phyloP scores from a whole-genome alignment of 2,888 invertebrate genomes.

The Drosophila kambysellisi region DNA sequence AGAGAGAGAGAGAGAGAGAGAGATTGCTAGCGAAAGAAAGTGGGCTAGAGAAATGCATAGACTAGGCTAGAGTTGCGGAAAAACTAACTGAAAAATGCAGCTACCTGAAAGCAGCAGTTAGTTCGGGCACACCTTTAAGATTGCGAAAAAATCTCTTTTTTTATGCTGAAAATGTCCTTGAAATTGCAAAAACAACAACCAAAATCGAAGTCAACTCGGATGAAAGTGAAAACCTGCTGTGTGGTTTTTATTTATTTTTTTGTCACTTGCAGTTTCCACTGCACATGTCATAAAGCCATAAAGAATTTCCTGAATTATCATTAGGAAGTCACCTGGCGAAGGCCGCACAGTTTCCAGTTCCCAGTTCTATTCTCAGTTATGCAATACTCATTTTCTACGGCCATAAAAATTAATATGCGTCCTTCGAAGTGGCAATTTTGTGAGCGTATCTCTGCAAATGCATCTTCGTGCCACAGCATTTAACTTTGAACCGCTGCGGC shows the following conservation, averaged over 20 bases:
- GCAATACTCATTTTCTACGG: slow-evolving; percentile 81
- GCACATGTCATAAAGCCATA: slow-evolving; percentile 65
- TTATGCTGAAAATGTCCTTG: slow-evolving; percentile 74
- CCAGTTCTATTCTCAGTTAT: slow-evolving; percentile 50
- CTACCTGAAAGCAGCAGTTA: slow-evolving; percentile 34
- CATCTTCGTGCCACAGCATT: slow-evolving; percentile 42
- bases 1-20: slow-evolving; percentile 6
- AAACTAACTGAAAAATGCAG: slow-evolving; percentile 32
- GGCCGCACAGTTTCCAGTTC: slow-evolving; percentile 24
- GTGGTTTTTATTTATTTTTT: slow-evolving; percentile 51
- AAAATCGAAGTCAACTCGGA: neutral
- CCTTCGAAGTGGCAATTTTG: slow-evolving; percentile 76
- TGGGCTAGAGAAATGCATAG: slow-evolving; percentile 32
- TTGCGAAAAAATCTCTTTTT: slow-evolving; percentile 56
- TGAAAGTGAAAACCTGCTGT: slow-evolving; percentile 73
- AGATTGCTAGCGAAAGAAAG: slow-evolving; percentile 15
- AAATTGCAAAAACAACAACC: slow-evolving; percentile 67
- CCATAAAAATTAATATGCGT: slow-evolving; percentile 83
- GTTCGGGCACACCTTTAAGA: slow-evolving; percentile 32
- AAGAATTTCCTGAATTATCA: slow-evolving; percentile 57
- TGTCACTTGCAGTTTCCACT: slow-evolving; percentile 64
- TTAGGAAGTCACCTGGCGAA: slow-evolving; percentile 74
- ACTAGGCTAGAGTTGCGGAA: neutral
- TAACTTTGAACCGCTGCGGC: slow-evolving; percentile 54
- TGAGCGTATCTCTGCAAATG: slow-evolving; percentile 62